These are phyloP conservation scores for Platycnemis pennipes DNA, from an alignment of 2,888 invertebrate genomes.

Conservation along the genomic window DNA sequence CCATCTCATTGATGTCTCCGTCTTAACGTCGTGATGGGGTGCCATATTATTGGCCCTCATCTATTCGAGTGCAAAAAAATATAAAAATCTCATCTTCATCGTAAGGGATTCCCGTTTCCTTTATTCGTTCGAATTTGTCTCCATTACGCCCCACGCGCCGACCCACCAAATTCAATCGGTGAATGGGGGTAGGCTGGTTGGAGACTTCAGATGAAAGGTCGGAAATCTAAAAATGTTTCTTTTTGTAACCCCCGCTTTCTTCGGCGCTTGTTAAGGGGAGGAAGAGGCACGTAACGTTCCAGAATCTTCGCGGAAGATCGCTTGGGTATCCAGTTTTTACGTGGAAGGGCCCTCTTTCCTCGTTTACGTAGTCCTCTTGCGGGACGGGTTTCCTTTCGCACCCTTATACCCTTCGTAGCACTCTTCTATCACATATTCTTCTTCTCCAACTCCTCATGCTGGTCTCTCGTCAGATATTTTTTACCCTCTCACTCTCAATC, in stretches of 20 bases:
- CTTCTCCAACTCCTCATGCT: background rate
- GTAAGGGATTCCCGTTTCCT: background rate
- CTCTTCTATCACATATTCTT: background rate
- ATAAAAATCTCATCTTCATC: background rate
- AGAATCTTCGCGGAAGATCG: background rate
- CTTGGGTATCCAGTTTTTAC: conserved; percentile 18
- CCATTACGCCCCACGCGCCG: background rate
- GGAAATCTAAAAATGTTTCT: background rate
- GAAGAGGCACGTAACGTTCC: conserved; percentile 15
- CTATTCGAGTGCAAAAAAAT: background rate
- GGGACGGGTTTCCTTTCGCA: background rate
- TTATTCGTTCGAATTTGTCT: conserved; percentile 36
- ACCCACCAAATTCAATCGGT: background rate
- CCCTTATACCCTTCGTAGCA: background rate
- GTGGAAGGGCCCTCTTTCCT: background rate
- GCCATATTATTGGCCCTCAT: conserved; percentile 8
- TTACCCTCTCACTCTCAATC: background rate
- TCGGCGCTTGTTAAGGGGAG: conserved; percentile 1
- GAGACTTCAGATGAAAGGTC: background rate
- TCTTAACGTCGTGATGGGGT: background rate
- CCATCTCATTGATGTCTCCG: background rate
- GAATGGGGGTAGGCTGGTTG: background rate
- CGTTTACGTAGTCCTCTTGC: background rate
- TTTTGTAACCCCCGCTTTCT: background rate
- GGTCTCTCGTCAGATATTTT: background rate